Conservation (phyloP, 2,113 vertebrate genomes). For the Anser brachyrhynchus region DNA sequence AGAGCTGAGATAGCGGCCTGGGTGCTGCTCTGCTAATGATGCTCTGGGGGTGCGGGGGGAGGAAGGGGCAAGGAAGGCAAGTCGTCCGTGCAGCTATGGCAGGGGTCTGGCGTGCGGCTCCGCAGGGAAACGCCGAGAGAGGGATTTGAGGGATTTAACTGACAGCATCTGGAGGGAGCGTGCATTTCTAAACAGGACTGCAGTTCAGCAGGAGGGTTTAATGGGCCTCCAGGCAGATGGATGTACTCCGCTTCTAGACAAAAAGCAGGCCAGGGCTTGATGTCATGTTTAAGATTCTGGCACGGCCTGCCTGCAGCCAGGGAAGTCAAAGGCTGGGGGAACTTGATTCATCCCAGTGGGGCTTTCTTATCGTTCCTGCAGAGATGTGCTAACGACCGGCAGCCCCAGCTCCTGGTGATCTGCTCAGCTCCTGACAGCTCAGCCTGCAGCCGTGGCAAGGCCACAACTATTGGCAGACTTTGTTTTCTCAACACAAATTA, state of each 20-base stretch:
- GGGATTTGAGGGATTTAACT: constrained; percentile 2
- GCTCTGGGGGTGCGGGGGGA: background rate
- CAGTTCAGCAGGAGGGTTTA: constrained; percentile 18
- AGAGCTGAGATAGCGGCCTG: background rate
- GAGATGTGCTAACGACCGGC: constrained; percentile 9
- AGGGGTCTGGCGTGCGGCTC: background rate
- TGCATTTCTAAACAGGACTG: background rate
- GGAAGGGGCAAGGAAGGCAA: background rate
- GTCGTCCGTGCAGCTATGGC: background rate
- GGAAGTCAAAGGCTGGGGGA: background rate
- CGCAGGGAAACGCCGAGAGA: background rate
- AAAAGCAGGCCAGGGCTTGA: background rate
- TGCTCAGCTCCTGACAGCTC: background rate
- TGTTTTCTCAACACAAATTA: background rate
- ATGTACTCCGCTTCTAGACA: background rate
- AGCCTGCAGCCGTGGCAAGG: background rate
- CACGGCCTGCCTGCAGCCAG: constrained; percentile 15
- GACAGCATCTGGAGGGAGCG: background rate
- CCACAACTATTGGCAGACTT: background rate
- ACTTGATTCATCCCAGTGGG: constrained; percentile 1
- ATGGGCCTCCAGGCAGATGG: constrained; percentile 4
- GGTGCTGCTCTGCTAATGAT: background rate
- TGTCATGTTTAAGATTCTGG: constrained; percentile 30
- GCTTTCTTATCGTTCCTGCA: background rate
- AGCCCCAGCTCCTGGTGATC: background rate